These are phyloP conservation scores for Echeneis naucrates DNA, from an alignment of 2,797 vertebrate genomes.

Conservation along the genomic window DNA sequence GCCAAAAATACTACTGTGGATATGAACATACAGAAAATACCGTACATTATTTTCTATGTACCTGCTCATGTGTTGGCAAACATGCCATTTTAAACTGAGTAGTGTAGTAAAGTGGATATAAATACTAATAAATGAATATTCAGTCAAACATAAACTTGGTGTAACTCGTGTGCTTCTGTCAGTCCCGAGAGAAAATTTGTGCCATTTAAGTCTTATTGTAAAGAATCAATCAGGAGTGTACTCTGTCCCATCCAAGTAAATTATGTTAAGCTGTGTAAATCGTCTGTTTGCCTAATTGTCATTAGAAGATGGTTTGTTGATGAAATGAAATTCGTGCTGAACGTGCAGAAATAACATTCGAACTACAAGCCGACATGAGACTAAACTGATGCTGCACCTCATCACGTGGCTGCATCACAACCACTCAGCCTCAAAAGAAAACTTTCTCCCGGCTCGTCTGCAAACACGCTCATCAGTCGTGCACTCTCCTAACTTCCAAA, in stretches of 20 bases:
- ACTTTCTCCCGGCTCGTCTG: conserved; percentile 59
- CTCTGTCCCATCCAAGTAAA: neutral
- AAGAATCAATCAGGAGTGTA: neutral
- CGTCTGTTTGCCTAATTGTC: neutral
- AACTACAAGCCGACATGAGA: conserved; percentile 7
- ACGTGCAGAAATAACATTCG: conserved; percentile 8
- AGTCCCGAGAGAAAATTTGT: neutral
- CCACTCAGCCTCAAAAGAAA: conserved; percentile 66
- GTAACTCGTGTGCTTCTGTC: neutral
- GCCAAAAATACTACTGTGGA: neutral
- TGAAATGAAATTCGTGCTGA: neutral
- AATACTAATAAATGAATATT: neutral
- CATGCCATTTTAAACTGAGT: too few species aligned
- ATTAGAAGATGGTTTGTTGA: neutral
- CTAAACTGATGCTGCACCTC: neutral
- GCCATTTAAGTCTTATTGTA: neutral
- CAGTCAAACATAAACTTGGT: neutral
- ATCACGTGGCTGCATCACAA: conserved; percentile 62
- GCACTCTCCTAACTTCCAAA: conserved; percentile 53
- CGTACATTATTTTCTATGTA: too few species aligned
- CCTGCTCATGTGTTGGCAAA: too few species aligned
- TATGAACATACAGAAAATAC: too few species aligned
- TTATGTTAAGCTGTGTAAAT: neutral
- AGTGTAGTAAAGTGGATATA: too few species aligned
- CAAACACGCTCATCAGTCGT: conserved; percentile 50